Evolutionary conservation across 2,888 invertebrate species (phyloP).

Genomic region (Synergus japonicus): DNA sequence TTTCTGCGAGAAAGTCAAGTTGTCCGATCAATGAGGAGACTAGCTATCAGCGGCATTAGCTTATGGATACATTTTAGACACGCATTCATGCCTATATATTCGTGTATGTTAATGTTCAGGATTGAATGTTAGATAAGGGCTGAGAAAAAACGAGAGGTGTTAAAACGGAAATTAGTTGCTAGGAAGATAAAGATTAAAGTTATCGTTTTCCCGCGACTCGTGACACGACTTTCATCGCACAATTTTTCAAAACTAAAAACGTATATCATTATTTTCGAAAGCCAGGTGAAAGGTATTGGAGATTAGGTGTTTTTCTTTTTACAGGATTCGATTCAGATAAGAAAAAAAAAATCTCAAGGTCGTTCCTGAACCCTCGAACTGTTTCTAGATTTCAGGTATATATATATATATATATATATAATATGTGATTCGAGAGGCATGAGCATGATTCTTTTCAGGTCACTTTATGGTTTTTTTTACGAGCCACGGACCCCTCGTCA

Average conservation of each 20-base stretch:
- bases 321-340: neutral
- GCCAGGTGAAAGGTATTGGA: conserved; percentile 18
- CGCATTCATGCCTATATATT: conserved; percentile 33
- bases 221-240: conserved; percentile 35
- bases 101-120: conserved; percentile 28
- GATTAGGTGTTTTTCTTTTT: conserved; percentile 13
- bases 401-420: neutral
- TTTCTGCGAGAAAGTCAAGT: conserved; percentile 29
- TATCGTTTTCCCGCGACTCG: conserved; percentile 17
- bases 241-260: neutral
- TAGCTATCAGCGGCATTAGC: conserved; percentile 18
- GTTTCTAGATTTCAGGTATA: neutral
- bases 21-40: neutral
- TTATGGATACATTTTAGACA: conserved; percentile 40
- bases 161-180: conserved; percentile 32
- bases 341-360: conserved; percentile 3
- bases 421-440: conserved; percentile 8
- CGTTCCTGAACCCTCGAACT: conserved; percentile 9
- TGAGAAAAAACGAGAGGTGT: conserved; percentile 16
- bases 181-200: conserved; percentile 5
- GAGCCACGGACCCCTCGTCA: neutral
- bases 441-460: conserved; percentile 23
- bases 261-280: conserved; percentile 22
- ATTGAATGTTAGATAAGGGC: conserved; percentile 15
- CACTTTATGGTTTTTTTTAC: conserved; percentile 3